Evolutionary conservation across 2,888 invertebrate species (phyloP), one percentile per base, ranked within the genome.

Genomic region (Pristionchus fissidentatus): DNA sequence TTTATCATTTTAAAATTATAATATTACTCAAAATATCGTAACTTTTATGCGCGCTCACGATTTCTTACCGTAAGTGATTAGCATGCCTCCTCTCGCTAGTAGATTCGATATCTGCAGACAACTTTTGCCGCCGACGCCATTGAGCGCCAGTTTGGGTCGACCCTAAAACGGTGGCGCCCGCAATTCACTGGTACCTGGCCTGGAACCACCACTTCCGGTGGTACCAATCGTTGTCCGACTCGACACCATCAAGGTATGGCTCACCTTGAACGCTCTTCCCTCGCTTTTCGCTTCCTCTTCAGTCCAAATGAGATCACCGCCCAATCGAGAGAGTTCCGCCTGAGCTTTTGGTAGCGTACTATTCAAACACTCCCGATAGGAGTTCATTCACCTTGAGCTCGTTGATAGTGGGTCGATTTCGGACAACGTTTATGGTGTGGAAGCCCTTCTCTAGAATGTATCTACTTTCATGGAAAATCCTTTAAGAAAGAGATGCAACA

Each of bases 1-100:
- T n/a, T n/a, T n/a, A n/a, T n/a, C n/a, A n/a, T n/a, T n/a, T n/a
- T n/a, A n/a, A n/a, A n/a, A n/a, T n/a, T n/a, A n/a, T n/a, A n/a
- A n/a, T n/a, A n/a, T n/a, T n/a, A n/a, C n/a, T n/a, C n/a, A n/a
- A n/a, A n/a, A n/a, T n/a, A 49, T 19, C 52, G 19, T 49, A 49
- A 19, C 8, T 62, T 15, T 22, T 22, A 57, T 32, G 15, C 62
- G n/a, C n/a, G n/a, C n/a, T n/a, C n/a, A n/a, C n/a, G n/a, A n/a
- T n/a, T n/a, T n/a, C n/a, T n/a, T 29, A 19, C 98, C 98, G 92
- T 98, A 98, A n/a, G 97, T 97, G 0, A 98, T 96, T 93, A 97
- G 95, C 0, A 95, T 94, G 29, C 96, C 96, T 85, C 95, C 94
- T 57, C 95, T 93, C 4, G 94, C 95, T 80, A 98, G 93, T 89